Base-by-base conservation (phyloP, 1,140 invertebrate species). In the Pseudomyrmex concolor region DNA sequence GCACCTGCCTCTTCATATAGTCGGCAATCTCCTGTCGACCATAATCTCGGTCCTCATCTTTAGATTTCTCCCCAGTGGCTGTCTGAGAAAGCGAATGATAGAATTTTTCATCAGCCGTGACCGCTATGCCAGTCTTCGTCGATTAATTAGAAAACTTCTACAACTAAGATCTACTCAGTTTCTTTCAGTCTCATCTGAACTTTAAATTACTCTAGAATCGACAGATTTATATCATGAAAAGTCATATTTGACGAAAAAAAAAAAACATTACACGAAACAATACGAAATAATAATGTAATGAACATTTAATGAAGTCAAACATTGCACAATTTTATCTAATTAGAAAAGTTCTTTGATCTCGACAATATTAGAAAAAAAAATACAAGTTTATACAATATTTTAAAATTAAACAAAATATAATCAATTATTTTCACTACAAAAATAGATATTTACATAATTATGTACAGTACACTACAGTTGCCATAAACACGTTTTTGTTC, bases 71-170 rank as follows among this genome's bases (percentile, higher is more conserved):
- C 34, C 34, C 4, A 12, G 19, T 9, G 48, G n/a, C 50, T 45
- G 48, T 51, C 17, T 13, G 25, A 62, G 78, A 63, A 82, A 50
- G 67, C 43, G 67, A 54, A 50, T 77, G 74, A 84, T 84, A 88
- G 85, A 88, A 88, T 88, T 88, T 88, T 88, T 88, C 85, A 88
- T 84, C 74, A 70, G 10, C 25, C 34, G 50, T 22, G 22, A 72
- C 54, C 54, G 55, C 70, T 88, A 72, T 63, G 19, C 17, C 51
- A 19, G 51, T 43, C 51, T 64, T 87, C 48, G 81, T 70, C 87
- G 83, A 88, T 88, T 88, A 88, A 88, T 88, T 88, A 88, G 86
- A 88, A 88, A 88, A 88, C 86, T 88, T 88, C 50, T 34, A 51
- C 48, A 7, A 34, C 34, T 19, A 51, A 17, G 83, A 85, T 77